A percentile compares a stretch with the other conserved stretches of the same genome.
These are phyloP conservation scores for Balaenoptera acutorostrata DNA, from an alignment of 2,113 vertebrate species.

Conservation along the genomic window DNA sequence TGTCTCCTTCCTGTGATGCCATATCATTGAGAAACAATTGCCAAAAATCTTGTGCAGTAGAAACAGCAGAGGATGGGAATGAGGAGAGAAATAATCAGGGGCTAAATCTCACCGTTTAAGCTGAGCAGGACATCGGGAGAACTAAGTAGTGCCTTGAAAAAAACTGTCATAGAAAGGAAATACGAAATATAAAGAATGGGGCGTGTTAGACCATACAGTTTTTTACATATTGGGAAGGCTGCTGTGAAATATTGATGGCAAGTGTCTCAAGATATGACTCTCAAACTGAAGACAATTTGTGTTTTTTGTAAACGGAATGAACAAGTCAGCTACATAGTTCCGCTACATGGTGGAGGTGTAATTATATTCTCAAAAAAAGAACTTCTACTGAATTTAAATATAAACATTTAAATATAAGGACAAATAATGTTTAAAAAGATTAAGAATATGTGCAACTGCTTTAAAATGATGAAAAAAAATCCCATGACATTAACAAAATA, in stretches of 20 bases:
- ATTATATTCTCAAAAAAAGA: neutral
- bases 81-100: neutral
- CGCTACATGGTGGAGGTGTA: neutral
- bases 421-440: neutral
- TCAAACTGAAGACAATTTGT: neutral
- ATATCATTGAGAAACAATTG: too few species aligned
- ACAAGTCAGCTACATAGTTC: neutral
- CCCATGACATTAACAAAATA: neutral
- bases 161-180: neutral
- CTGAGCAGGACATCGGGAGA: neutral
- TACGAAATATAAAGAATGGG: neutral
- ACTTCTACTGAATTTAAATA: neutral
- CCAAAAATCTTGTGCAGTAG: neutral
- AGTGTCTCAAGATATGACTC: neutral
- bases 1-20: neutral
- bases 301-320: neutral
- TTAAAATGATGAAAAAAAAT: neutral
- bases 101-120: neutral
- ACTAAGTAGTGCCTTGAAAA: neutral
- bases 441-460: neutral
- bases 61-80: neutral
- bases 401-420: neutral
- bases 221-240: neutral
- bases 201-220: rapidly evolving
- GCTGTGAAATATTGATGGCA: neutral